Conservation (phyloP, 2,888 invertebrate genomes). For the Scaptomyza reducta region DNA sequence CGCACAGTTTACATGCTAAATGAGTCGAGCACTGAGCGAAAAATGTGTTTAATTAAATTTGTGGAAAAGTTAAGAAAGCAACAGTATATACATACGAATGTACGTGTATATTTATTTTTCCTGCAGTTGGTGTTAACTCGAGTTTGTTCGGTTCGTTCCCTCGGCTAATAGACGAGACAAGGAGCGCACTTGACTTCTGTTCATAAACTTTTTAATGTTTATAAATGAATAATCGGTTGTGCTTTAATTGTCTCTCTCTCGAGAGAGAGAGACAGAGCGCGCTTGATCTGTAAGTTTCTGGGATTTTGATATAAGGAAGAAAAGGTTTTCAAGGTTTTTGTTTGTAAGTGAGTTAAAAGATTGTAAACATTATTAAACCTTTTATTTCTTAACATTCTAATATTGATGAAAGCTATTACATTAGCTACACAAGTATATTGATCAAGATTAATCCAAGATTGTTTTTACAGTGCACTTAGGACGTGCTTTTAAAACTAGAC, state of each 20-base stretch:
- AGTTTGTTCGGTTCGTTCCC: not conserved
- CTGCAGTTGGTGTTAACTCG: not conserved
- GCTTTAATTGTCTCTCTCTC: not conserved
- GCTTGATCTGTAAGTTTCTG: too few relatives aligned
- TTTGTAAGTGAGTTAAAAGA: too few relatives aligned
- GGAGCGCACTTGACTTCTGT: not conserved
- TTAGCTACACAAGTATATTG: too few relatives aligned
- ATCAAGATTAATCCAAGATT: not conserved
- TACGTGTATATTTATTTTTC: not conserved
- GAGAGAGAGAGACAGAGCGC: not conserved
- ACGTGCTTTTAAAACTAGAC: constrained; percentile 50
- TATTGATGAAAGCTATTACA: too few relatives aligned
- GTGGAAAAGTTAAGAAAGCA: constrained; percentile 3
- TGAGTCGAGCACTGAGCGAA: constrained; percentile 62
- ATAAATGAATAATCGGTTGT: constrained; percentile 9
- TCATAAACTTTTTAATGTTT: constrained; percentile 13
- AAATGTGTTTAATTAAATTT: constrained; percentile 30
- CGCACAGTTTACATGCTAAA: constrained; percentile 64
- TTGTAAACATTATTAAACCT: too few relatives aligned
- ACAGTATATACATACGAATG: constrained; percentile 7
- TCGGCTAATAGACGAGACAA: not conserved
- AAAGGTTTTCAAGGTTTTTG: too few relatives aligned
- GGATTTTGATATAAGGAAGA: too few relatives aligned
- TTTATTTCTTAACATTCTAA: too few relatives aligned
- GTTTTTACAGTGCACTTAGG: constrained; percentile 44